Percentiles rank a stretch among this genome's conserved stretches.
Evolutionary conservation across 2,888 invertebrate species (phyloP).

Genomic region (Drosophila ochracea): DNA sequence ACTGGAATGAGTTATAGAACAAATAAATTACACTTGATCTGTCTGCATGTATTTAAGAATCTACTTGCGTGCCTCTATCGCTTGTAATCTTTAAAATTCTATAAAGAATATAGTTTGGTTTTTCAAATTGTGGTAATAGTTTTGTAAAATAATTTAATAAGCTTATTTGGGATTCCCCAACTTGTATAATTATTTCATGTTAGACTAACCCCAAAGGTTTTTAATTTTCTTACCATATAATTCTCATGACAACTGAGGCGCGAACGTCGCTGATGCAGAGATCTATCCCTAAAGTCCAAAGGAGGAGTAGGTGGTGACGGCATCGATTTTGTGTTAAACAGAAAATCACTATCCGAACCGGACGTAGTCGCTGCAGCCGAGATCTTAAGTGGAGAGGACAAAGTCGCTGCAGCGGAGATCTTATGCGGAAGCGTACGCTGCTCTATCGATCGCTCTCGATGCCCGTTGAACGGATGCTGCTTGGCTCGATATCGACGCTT

Average conservation of each 20-base stretch:
- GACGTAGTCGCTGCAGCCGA: not conserved
- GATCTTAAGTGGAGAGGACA: not conserved
- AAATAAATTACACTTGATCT: not conserved
- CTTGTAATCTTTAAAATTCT: not conserved
- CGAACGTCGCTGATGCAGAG: not conserved
- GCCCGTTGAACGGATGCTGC: conserved; percentile 46
- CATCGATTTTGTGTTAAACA: not conserved
- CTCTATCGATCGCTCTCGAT: conserved; percentile 33
- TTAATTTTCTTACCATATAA: conserved; percentile 7
- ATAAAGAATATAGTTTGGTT: not conserved
- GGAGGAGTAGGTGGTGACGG: conserved; percentile 34
- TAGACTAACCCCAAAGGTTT: not conserved
- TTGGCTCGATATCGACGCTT: conserved; percentile 74
- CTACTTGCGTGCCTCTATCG: not conserved
- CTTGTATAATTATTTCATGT: not conserved
- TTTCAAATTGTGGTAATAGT: not conserved
- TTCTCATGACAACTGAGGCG: not conserved
- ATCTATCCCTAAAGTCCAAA: conserved; percentile 17
- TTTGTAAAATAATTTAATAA: not conserved
- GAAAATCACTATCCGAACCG: not conserved
- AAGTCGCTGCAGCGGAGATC: no score
- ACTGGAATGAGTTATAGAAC: not conserved
- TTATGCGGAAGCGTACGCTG: conserved; percentile 18
- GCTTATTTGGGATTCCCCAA: not conserved
- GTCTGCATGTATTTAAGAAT: not conserved